phyloP scores from a whole-genome alignment of 2,113 vertebrate genomes.

The Ptychochromis oligacanthus region DNA sequence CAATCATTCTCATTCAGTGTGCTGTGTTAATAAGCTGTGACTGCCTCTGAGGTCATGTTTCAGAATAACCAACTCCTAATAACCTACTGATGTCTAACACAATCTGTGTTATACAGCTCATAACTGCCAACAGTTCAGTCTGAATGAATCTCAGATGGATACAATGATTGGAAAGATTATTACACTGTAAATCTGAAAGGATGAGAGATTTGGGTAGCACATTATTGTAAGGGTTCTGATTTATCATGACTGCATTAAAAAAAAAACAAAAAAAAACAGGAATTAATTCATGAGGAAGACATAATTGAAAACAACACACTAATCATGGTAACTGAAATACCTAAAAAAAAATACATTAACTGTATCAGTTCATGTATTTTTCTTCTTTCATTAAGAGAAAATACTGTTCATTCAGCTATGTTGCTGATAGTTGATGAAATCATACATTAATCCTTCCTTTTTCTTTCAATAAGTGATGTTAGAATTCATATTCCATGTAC shows the following conservation, averaged over 20 bases:
- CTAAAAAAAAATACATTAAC: too few relatives aligned
- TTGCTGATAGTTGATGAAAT: not conserved
- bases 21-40: constrained; percentile 64
- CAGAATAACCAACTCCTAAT: constrained; percentile 65
- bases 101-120: constrained; percentile 34
- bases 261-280: too few relatives aligned
- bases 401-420: not conserved
- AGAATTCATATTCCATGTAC: not conserved
- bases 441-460: not conserved
- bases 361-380: not conserved
- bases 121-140: constrained; percentile 20
- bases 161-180: not conserved
- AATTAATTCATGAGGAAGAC: too few relatives aligned
- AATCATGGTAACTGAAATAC: not conserved
- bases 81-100: constrained; percentile 42
- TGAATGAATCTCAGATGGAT: constrained; percentile 8
- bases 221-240: not conserved
- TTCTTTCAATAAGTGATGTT: not conserved
- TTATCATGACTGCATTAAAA: not conserved
- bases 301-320: not conserved
- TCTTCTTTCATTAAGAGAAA: not conserved
- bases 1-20: constrained; percentile 69
- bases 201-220: not conserved
- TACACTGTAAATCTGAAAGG: not conserved
- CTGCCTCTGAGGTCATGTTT: constrained; percentile 67